Conservation (phyloP, 2,888 invertebrate genomes). For the Troides oblongomaculatus region DNA sequence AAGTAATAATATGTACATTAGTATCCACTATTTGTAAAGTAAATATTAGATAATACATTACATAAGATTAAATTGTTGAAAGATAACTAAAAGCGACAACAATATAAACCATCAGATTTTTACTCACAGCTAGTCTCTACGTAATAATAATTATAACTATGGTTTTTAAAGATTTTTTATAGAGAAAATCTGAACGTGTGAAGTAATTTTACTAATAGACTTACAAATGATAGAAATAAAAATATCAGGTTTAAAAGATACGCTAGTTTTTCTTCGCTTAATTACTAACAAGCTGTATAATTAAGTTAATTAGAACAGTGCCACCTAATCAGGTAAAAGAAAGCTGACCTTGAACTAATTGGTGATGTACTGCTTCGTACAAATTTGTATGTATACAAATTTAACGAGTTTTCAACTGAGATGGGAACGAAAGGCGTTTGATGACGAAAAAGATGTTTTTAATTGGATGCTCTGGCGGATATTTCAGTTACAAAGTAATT, state of each 20-base stretch:
- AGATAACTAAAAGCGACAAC: too few species aligned
- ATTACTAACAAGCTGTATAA: slow-evolving; percentile 13
- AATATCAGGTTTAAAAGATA: slow-evolving; percentile 7
- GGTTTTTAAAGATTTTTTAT: background rate
- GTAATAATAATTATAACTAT: background rate
- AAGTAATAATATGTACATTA: too few species aligned
- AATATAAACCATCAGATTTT: too few species aligned
- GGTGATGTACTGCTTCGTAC: background rate
- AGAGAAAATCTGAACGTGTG: background rate
- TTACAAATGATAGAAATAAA: background rate
- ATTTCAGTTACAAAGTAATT: slow-evolving; percentile 24
- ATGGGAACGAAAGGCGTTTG: slow-evolving; percentile 9
- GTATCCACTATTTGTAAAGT: too few species aligned
- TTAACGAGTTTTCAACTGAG: slow-evolving; percentile 10
- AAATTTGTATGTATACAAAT: slow-evolving; percentile 3
- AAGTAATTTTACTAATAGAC: background rate
- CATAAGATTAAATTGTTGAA: too few species aligned
- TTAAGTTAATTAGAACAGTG: slow-evolving; percentile 19
- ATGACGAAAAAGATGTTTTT: slow-evolving; percentile 12
- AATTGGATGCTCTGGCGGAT: slow-evolving; percentile 10
- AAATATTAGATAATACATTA: too few species aligned
- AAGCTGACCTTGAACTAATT: slow-evolving; percentile 18
- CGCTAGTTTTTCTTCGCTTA: background rate
- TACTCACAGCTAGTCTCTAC: background rate
- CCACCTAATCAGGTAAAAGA: slow-evolving; percentile 15